Base-by-base conservation (phyloP, 2,113 vertebrate species). In the Sorex araneus region DNA sequence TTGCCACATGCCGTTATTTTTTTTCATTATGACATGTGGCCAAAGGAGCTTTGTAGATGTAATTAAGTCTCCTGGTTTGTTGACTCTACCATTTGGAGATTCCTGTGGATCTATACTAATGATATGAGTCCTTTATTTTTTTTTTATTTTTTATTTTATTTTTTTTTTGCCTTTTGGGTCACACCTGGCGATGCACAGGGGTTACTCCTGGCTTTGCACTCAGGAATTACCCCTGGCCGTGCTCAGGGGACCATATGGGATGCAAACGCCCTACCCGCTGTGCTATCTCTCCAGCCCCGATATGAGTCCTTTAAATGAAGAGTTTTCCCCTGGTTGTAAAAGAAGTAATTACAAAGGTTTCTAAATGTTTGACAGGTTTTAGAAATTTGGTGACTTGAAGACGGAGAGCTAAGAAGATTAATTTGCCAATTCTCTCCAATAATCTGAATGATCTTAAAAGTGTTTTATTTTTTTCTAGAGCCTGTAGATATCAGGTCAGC, bases 271-370 rank as follows among this genome's bases (percentile, higher is more conserved):
- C n/a, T n/a, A n/a, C n/a, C n/a, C n/a, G n/a, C n/a, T n/a, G n/a
- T n/a, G n/a, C n/a, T n/a, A n/a, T n/a, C n/a, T n/a, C n/a, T n/a
- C n/a, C n/a, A n/a, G n/a, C n/a, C n/a, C n/a, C n/a, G 27, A 76
- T 3, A 2, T 1, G n/a, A 84, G 45, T 1, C 5, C 32, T 78
- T 84, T 45, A 34, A 90, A 70, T 54, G 47, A 21, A 60, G 6
- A 45, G 3, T 80, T 94, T 45, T 64, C 32, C 89, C 30, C 74
- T 87, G 34, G 50, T 63, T 23, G 25, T 45, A 74, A 63, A 90
- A 60, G 32, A 82, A 21, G 30, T 90, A 87, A 87, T 54, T 96
- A 19, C 30, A 36, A 74, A 63, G 75, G 28, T 63, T 64, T 78
- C 32, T 70, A 78, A 64, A 13, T 25, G 8, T 71, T 66, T 76